Base-by-base conservation (phyloP, 1,140 invertebrate species). In the Luehdorfia chinensis region DNA sequence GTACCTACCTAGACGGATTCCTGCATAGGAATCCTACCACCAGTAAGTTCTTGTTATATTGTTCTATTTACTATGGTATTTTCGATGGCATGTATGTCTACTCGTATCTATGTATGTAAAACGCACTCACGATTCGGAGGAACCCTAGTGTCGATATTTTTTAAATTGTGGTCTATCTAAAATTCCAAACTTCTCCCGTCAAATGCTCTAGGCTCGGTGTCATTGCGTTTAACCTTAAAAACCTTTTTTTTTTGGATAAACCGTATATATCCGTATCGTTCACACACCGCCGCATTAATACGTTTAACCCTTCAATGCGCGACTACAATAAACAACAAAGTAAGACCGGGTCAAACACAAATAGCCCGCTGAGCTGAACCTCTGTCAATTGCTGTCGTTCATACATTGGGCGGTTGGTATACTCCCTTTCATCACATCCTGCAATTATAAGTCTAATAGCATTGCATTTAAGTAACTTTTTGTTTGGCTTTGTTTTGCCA, bases 211-310 rank as follows among this genome's bases (percentile, higher is more conserved):
- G n/a, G n/a, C n/a, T n/a, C n/a, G n/a, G n/a, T n/a, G n/a, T n/a
- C n/a, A n/a, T n/a, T n/a, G n/a, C n/a, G n/a, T n/a, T n/a, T n/a
- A n/a, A n/a, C n/a, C n/a, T n/a, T n/a, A n/a, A n/a, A n/a, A n/a
- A n/a, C 8, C 13, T 31, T 31, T 1, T 7, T 32, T 32, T 32
- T 15, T 15, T 32, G 12, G 5, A 16, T 6, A n/a, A n/a, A 16
- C 1, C 14, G 21, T 25, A 27, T 30, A 33, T 50, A 57, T 59
- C 21, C 27, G 46, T 59, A 45, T 53, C 53, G 53, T 63, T 73
- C 60, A 69, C 64, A 67, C 56, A 59, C 63, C 60, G 52, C 53
- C 58, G 60, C 50, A 25, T 56, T 45, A 39, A 56, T 50, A 59
- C 51, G 36, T 30, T 58, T 55, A 55, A 62, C 60, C 52, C 59